A percentile compares a stretch with the other conserved stretches of the same genome.
Evolutionary conservation across 30 jellyfish, hydroid and myxozoan species (phyloP).

Genomic region (Nemopilema nomurai): DNA sequence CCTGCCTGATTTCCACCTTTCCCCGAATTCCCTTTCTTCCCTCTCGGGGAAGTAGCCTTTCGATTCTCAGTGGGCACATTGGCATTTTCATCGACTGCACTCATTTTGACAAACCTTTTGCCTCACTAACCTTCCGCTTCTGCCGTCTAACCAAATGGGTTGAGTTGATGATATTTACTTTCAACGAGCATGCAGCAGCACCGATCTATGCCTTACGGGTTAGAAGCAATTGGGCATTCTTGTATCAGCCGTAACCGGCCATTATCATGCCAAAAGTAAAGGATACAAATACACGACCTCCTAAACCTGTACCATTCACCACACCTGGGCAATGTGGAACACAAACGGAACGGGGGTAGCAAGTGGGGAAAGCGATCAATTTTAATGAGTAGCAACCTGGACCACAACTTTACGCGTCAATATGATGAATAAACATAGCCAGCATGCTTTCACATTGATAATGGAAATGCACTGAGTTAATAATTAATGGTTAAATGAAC

Average conservation of each 20-base stretch:
- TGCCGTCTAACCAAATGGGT: not conserved
- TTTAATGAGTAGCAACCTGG: not conserved
- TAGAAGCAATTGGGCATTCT: not conserved
- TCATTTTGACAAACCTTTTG: slow-evolving; percentile 23
- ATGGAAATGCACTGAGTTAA: not conserved
- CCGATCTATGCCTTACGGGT: not conserved
- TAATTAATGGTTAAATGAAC: slow-evolving; percentile 5
- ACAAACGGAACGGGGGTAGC: not conserved
- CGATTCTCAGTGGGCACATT: slow-evolving; percentile 23
- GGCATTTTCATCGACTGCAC: slow-evolving; percentile 58
- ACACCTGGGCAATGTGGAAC: not conserved
- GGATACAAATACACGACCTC: not conserved
- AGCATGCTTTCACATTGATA: slow-evolving; percentile 15
- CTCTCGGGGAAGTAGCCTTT: not conserved
- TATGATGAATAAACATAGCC: not conserved
- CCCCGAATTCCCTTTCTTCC: not conserved
- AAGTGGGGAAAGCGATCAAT: not conserved
- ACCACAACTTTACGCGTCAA: slow-evolving; percentile 1
- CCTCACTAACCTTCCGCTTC: too few relatives aligned
- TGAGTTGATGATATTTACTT: not conserved
- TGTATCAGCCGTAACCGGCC: not conserved
- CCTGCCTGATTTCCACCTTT: not conserved
- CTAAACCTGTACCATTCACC: not conserved
- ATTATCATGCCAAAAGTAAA: not conserved
- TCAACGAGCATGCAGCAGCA: not conserved